Base-by-base conservation (phyloP, 2,797 vertebrate genomes). In the Limosa lapponica region DNA sequence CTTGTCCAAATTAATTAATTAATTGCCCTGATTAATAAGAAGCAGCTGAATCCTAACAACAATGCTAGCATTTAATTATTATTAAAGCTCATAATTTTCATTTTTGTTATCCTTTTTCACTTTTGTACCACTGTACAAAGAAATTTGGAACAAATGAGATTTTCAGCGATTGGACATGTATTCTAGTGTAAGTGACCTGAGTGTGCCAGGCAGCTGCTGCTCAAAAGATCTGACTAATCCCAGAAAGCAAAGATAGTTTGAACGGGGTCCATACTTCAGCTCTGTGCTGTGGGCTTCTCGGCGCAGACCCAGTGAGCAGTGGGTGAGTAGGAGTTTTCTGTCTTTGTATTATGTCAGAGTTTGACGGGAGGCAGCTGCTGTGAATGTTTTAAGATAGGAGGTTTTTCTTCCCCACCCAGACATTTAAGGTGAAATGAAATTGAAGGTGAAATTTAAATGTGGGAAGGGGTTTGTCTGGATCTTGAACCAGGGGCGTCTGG, bases 281-380 rank as follows among this genome's bases (percentile, higher is more conserved):
- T 80, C 65, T 14, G 41, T 57, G 16, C 12, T 75, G 64, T 61
- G 90, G 75, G 93, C 86, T 96, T 82, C 90, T 95, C 92, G 93
- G 94, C 74, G 0, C 54, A 12, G 70, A 37, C 93, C 89, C 90
- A 90, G 85, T 23, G 13, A 95, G 74, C 65, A 86, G 57, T 44
- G 81, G 64, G 55, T 2, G 89, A 96, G 92, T 73, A 72, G 94
- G 95, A 96, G 89, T 95, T 91, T 85, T 95, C 82, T 89, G 89
- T 95, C 86, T 58, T 93, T 65, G 66, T 81, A 11, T 88, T 81
- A 9, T 83, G 87, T 93, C 95, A 90, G 69, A 79, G 59, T 44
- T 87, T 93, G 95, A 97, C 77, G 55, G 82, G 71, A 96, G 71
- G 77, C 94, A 96, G 94, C 95, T 97, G 96, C 72, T 84, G 64